Percentiles rank a stretch among this genome's conserved stretches.
Conservation (phyloP, 1,140 invertebrate species). For the Drosophila ogumai region DNA sequence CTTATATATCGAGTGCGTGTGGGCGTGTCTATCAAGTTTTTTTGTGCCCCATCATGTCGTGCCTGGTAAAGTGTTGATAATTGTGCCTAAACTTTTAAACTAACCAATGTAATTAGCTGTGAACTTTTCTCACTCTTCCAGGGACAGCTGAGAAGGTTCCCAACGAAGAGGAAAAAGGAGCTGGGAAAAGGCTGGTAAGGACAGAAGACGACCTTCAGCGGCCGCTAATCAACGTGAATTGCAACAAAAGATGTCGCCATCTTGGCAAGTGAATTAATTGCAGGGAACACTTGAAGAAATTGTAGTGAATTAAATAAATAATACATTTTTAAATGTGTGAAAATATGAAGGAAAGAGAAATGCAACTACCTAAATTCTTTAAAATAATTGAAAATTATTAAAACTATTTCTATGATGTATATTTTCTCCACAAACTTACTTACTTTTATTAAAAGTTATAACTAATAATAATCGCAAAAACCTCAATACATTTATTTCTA, state of each 20-base stretch:
- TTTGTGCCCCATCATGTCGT: conserved; percentile 68
- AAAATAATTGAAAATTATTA: neutral
- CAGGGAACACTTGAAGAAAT: conserved; percentile 9
- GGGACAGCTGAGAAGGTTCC: conserved; percentile 46
- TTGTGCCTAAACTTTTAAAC: conserved; percentile 73
- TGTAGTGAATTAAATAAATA: neutral
- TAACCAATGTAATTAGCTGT: conserved; percentile 62
- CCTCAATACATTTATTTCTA: neutral
- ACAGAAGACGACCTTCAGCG: conserved; percentile 38
- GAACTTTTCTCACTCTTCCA: conserved; percentile 53
- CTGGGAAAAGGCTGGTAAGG: neutral
- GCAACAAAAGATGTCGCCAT: conserved; percentile 42
- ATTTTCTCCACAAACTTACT: no score
- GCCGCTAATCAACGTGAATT: conserved; percentile 52
- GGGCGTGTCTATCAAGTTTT: conserved; percentile 58
- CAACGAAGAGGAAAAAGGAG: conserved; percentile 2
- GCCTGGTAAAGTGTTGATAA: conserved; percentile 72
- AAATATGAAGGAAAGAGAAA: neutral
- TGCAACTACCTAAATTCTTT: neutral
- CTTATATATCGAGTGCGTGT: conserved; percentile 45
- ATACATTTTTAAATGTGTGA: no score
- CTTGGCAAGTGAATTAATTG: conserved; percentile 5
- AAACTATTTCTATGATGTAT: no score
- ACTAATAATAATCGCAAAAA: neutral
- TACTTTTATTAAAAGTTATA: no score